phyloP scores from a whole-genome alignment of 2,113 vertebrate species.

The Chelonoidis abingdonii region DNA sequence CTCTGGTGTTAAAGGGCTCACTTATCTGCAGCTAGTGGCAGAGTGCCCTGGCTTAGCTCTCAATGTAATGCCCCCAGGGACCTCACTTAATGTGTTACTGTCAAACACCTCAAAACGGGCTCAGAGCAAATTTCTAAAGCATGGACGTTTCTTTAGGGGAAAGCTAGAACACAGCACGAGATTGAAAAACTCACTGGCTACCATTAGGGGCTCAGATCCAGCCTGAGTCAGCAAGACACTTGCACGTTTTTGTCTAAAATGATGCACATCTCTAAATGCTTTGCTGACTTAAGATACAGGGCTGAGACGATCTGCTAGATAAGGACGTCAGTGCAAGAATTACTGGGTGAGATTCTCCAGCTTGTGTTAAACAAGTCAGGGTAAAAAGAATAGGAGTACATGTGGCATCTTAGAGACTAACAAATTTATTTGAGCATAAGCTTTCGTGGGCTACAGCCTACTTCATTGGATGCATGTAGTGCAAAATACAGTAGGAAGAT shows the following conservation, averaged over 20 bases:
- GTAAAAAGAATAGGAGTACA: too few species aligned
- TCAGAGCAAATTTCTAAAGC: conserved; percentile 4
- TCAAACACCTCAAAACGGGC: conserved; percentile 74
- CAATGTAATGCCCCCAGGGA: conserved; percentile 17
- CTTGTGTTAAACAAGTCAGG: neutral
- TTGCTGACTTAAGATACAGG: neutral
- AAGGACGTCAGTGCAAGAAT: rapidly evolving
- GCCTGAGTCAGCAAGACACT: neutral
- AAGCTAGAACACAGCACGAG: neutral
- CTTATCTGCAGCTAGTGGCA: conserved; percentile 76
- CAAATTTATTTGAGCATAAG: too few species aligned
- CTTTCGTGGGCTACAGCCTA: too few species aligned
- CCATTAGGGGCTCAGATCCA: neutral
- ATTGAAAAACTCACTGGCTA: neutral
- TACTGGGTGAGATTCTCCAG: neutral
- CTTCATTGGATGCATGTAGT: too few species aligned
- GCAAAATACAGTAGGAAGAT: too few species aligned
- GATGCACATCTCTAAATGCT: neutral
- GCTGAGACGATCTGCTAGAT: neutral
- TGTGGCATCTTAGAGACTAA: too few species aligned
- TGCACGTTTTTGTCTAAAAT: neutral
- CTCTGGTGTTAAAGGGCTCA: conserved; percentile 74
- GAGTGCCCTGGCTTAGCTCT: conserved; percentile 67
- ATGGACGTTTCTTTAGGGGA: neutral
- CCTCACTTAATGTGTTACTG: conserved; percentile 64